Evolutionary conservation across 2,888 invertebrate genomes (phyloP), one percentile per base, ranked within the genome.

Genomic region (Nycteola revayana): DNA sequence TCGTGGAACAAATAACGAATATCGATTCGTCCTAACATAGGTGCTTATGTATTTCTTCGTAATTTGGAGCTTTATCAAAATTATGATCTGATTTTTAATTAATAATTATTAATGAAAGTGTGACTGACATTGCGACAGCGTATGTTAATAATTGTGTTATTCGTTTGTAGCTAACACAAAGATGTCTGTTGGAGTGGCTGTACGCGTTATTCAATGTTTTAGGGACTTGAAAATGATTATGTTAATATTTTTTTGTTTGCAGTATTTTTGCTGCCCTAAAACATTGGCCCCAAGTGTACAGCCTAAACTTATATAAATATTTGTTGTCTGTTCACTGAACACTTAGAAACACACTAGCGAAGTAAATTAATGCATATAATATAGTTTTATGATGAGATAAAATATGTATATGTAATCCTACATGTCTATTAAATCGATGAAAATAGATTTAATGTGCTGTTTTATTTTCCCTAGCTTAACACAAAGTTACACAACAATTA

Each of bases 381-480:
- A 86, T 86, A 86, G 87, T 87, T 86, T 85, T 84, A 86, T 86
- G 84, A 81, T 77, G 82, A 82, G 70, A 82, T 81, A 75, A 75
- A 86, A 81, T 86, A 86, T 87, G 85, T 86, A 86, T 83, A 85
- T 88, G 85, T 88, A 88, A 87, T 85, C 87, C 87, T 88, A 87
- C 87, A 83, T 87, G 87, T 88, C 87, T 88, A 88, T 88, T 88
- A 87, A 87, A 88, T 85, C 79, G 64, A 79, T 84, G 81, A 85
- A 84, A 86, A 86, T 86, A 88, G 86, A 86, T 83, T 71, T 66
- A 61, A 45, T 37, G 22, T 37, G 53, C 42, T 42, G 66, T 79
- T 82, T 82, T 58, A 70, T 74, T 81, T 49, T 32, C 14, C 14
- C 5, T n/a, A n/a, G n/a, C n/a, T n/a, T n/a, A n/a, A n/a, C n/a